A percentile compares a stretch with the other conserved stretches of the same genome.
Conservation (phyloP, 1,140 invertebrate species). For the Campoletis sonorensis region DNA sequence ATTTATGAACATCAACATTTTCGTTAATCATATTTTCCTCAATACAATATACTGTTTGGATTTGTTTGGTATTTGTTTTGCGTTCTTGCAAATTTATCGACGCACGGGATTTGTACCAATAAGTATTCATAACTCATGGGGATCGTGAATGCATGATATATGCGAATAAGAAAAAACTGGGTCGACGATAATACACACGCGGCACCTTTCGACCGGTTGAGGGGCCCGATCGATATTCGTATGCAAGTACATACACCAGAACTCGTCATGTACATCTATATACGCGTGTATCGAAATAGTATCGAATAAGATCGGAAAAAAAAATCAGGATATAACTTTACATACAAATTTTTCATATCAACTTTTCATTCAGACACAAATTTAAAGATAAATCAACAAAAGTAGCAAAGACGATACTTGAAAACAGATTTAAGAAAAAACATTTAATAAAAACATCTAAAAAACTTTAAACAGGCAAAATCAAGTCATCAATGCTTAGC, state of each 20-base stretch:
- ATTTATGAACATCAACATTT: too few species aligned
- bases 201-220: neutral
- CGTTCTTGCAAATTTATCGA: neutral
- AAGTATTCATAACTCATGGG: slow-evolving; percentile 2
- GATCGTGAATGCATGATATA: neutral
- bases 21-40: neutral
- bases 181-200: slow-evolving; percentile 7
- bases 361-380: too few species aligned
- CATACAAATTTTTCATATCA: too few species aligned
- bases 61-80: neutral
- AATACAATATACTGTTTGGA: neutral
- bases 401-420: too few species aligned
- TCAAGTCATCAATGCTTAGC: too few species aligned
- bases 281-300: neutral
- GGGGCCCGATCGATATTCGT: slow-evolving; percentile 1
- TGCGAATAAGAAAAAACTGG: neutral
- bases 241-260: slow-evolving; percentile 3
- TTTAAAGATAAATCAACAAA: too few species aligned
- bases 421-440: too few species aligned
- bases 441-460: too few species aligned
- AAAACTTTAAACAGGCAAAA: too few species aligned
- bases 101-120: neutral
- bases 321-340: too few species aligned
- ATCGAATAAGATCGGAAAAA: too few species aligned
- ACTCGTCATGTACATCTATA: neutral